Evolutionary conservation across 2,888 invertebrate species (phyloP), one percentile per base, ranked within the genome.

Genomic region (Drosophila parthenogenetica): DNA sequence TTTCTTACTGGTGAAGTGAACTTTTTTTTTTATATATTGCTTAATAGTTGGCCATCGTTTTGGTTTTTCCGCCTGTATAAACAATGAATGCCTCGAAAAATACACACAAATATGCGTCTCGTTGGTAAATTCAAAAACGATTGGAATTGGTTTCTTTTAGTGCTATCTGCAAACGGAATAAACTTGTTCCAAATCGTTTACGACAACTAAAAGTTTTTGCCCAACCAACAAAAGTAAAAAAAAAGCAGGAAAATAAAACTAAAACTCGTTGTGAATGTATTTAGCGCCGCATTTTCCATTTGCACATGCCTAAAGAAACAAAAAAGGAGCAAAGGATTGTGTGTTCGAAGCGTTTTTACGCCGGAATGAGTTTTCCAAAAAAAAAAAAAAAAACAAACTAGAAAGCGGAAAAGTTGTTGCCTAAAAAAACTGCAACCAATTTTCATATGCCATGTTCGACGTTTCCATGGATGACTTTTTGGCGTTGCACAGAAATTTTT

Each of bases 391-490:
- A 25, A 51, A 29, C 29, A 29, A 13, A 35, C 35, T 35, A 35
- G 13, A 35, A 35, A 35, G 5, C 13, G 32, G 55, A 62, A 62
- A 55, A 19, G 19, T 13, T 37, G 19, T 16, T 39, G 29, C 62
- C 45, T 35, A 66, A 74, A 35, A 35, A 75, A 75, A 75, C 60
- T 75, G 54, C 63, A 76, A 73, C 73, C 65, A 77, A 77, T 79
- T 78, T 79, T 63, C 75, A 77, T 76, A 49, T 66, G 63, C 57
- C 68, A 60, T 63, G 67, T 53, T 46, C 19, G 35, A 55, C 61
- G 66, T 73, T 79, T 79, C 43, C 77, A 74, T 49, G 43, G 63
- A 51, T 50, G 54, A 74, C 63, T 79, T 86, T 82, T 74, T 65
- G 71, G 71, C 53, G 63, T 46, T 11, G 68, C 55, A 42, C 39